A percentile compares a stretch with the other conserved stretches of the same genome.
These are phyloP conservation scores for Rafetus swinhoei DNA, from an alignment of 2,113 vertebrate genomes.

Conservation along the genomic window DNA sequence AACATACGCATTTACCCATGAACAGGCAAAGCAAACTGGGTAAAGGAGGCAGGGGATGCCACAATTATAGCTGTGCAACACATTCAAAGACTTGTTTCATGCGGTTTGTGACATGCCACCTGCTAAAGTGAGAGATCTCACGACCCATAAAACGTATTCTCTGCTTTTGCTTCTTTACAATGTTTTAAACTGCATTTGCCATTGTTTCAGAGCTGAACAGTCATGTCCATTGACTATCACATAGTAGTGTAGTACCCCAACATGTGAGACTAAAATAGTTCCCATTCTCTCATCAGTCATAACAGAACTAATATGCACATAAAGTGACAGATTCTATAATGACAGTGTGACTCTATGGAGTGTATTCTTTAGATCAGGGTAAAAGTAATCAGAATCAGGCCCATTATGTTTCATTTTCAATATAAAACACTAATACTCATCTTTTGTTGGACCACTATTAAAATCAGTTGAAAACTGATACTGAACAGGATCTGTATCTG, in stretches of 20 bases:
- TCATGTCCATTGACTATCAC: background rate
- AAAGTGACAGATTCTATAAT: no score
- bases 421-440: background rate
- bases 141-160: background rate
- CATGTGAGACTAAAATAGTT: background rate
- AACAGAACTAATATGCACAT: background rate
- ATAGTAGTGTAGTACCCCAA: background rate
- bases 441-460: background rate
- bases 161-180: background rate
- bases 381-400: background rate
- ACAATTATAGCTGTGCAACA: background rate
- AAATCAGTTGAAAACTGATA: background rate
- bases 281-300: background rate
- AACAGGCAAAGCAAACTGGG: background rate
- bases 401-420: background rate
- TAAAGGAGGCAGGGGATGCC: background rate
- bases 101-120: background rate
- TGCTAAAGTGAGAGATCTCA: background rate
- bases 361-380: background rate
- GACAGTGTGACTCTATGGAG: rapidly evolving
- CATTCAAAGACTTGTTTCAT: background rate
- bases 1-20: background rate
- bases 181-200: background rate
- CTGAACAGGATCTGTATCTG: background rate
- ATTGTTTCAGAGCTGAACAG: background rate